Evolutionary conservation across 2,888 invertebrate species (phyloP), one percentile per base, ranked within the genome.

Genomic region (Parapristionchus giblindavisi): DNA sequence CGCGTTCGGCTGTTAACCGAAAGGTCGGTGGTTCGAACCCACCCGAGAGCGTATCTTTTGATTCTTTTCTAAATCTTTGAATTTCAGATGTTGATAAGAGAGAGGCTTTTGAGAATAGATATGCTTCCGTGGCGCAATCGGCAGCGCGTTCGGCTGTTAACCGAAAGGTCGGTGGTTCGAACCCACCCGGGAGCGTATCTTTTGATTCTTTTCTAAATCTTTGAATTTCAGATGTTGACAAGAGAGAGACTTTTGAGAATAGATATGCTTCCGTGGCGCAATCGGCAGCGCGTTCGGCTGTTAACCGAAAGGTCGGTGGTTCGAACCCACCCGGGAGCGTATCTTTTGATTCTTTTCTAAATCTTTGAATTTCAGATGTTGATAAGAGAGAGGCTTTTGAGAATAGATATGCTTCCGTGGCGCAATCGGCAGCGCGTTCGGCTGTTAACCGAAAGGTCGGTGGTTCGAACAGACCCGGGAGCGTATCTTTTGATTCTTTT

Each of bases 1-100:
- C 94, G 94, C 94, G 94, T 94, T 94, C 94, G 94, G 94, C 94
- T 94, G 94, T 94, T 94, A 94, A 94, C 94, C 94, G 94, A 94
- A 94, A 94, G 94, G 94, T 94, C 94, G 94, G 94, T 94, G 94
- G 94, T 94, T 94, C 94, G 92, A 94, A 93, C 81, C 82, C 82
- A 82, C 80, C 82, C 80, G 80, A 81, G 80, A 80, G 81, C 81
- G 81, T 65, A 65, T n/a, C n/a, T n/a, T n/a, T n/a, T n/a, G n/a
- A n/a, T n/a, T n/a, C n/a, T n/a, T n/a, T n/a, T n/a, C n/a, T n/a
- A n/a, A n/a, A n/a, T n/a, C n/a, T n/a, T n/a, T n/a, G n/a, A n/a
- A n/a, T n/a, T n/a, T n/a, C n/a, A n/a, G n/a, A n/a, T n/a, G n/a
- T n/a, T n/a, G n/a, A n/a, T n/a, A n/a, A n/a, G n/a, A n/a, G n/a